Evolutionary conservation across 2,113 vertebrate genomes (phyloP).

Genomic region (Hydrolagus affinis): DNA sequence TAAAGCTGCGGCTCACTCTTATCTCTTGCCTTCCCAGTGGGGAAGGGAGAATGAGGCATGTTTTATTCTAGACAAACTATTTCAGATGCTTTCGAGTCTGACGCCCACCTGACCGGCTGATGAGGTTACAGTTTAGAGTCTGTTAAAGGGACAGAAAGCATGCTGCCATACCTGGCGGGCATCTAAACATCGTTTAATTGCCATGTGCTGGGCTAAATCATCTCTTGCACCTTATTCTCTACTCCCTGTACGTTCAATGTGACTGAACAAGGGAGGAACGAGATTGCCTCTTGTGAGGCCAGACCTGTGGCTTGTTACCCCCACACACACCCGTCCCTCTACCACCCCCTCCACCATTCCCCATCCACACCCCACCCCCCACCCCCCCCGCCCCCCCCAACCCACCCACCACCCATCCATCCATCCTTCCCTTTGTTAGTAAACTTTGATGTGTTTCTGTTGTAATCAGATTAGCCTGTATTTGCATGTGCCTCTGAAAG

Average conservation of each 20-base stretch:
- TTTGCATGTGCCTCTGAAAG: conserved; percentile 26
- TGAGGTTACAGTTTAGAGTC: conserved; percentile 14
- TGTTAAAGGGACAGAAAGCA: conserved; percentile 26
- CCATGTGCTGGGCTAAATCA: conserved; percentile 22
- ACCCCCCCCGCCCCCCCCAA: too few species aligned
- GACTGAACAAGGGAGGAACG: conserved; percentile 6
- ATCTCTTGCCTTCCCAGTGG: too few species aligned
- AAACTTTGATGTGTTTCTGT: conserved; percentile 30
- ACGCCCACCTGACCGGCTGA: too few species aligned
- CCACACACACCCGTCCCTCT: too few species aligned
- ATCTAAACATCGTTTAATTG: conserved; percentile 25
- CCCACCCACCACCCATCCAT: too few species aligned
- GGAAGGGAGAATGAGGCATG: too few species aligned
- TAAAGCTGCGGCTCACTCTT: too few species aligned
- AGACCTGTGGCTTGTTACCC: neutral
- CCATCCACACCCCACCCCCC: too few species aligned
- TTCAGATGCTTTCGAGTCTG: too few species aligned
- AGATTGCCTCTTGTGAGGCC: neutral
- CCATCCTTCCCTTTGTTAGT: conserved; percentile 24
- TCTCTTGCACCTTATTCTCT: conserved; percentile 23
- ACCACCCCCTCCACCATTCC: too few species aligned
- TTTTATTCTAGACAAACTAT: too few species aligned
- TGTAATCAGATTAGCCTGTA: conserved; percentile 31
- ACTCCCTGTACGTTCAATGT: neutral
- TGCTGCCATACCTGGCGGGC: conserved; percentile 21